Base-by-base conservation (phyloP, 1,140 invertebrate genomes). In the Coptotermes formosanus region DNA sequence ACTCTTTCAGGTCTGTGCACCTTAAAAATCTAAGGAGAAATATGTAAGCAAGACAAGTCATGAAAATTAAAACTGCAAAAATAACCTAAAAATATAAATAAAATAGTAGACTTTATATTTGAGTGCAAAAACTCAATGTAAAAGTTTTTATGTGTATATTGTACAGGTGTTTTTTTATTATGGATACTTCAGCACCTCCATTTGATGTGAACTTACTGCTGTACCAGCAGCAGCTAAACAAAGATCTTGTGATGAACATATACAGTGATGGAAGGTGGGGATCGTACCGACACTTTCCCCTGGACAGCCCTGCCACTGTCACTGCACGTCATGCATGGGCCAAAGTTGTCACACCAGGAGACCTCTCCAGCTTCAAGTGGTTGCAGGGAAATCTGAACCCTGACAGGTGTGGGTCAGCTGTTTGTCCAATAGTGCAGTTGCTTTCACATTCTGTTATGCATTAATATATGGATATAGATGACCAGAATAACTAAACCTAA, bases 351-450 rank as follows among this genome's bases (percentile, higher is more conserved):
- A 94, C 95, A 14, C 93, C 95, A 88, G 97, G 97, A 84, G 98
- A 99, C 90, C 91, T 99, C 32, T 96, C 95, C 0, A 96, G 96
- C 59, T 89, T 99, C 2, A 93, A 91, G 23, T 99, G 98, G 98
- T 91, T 98, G 2, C 91, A 96, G 90, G 95, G 94, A 85, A 86
- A 85, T 93, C 84, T n/a, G n/a, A 86, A 86, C 43, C 43, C 45
- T 82, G 25, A 48, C 7, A 59, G 25, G 86, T 86, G 19, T 55
- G 52, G 19, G 52, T 21, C 14, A 55, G 19, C 52, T 55, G 16
- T 38, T 38, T 55, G 48, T 48, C 9, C 48, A 48, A 48, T 48
- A 48, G 16, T 48, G 48, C 16, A 16, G 48, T 48, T 48, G 48
- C 48, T 48, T 48, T 48, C 48, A 48, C 1, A 1, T 48, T 48